Evolutionary conservation across 1,140 invertebrate genomes (phyloP), one percentile per base, ranked within the genome.

Genomic region (Hestina assimilis): DNA sequence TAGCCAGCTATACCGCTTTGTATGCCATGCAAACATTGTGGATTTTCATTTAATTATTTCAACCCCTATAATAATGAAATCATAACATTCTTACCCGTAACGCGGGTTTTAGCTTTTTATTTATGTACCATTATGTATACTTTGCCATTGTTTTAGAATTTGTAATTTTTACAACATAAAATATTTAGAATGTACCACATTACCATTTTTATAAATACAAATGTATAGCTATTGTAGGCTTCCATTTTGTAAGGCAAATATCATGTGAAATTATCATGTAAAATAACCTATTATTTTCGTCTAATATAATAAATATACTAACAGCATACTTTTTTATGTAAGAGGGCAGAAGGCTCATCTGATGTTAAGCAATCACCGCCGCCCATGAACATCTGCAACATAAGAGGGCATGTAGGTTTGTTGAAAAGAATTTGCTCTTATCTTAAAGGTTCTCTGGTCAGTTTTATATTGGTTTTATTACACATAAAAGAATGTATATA

Each of bases 11-110:
- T 46, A 59, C 59, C 55, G 47, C 58, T 73, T 67, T 67, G 51
- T 64, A 53, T 42, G 47, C 40, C 54, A 54, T 60, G 51, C 63
- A 71, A 75, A 79, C 69, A 79, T 56, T 66, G 61, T 46, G 56
- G 62, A 71, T 75, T 76, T 72, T 65, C 46, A 72, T 79, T 79
- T 69, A 69, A 74, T 74, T 69, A 72, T 67, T 60, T 56, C 64
- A 52, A 63, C 58, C 59, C 61, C 28, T 38, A 11, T 31, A 29
- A 42, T 59, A 59, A 59, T 59, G 57, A 59, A 59, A 59, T 45
- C 38, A 59, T 59, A 59, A 59, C 24, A 52, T 59, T 40, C 47
- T 50, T 59, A 41, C 51, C 26, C 41, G 28, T 53, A 42, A 43
- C 41, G 51, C 40, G 15, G 26, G 21, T 45, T 45, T 45, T 45